Evolutionary conservation across 2,797 vertebrate genomes (phyloP).

Genomic region (Clamator glandarius): DNA sequence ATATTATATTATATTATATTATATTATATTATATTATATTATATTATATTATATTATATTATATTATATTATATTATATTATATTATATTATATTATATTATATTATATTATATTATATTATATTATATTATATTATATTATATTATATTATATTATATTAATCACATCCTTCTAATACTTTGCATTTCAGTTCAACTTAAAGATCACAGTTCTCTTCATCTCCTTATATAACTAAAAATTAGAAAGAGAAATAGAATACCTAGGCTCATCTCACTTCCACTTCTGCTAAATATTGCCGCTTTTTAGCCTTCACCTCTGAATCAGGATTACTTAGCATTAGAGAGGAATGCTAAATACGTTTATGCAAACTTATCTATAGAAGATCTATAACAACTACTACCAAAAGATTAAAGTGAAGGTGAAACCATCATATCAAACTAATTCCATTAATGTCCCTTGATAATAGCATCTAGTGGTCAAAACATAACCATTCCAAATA

Average conservation of each 20-base stretch:
- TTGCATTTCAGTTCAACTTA: neutral
- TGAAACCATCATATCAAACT: constrained; percentile 10
- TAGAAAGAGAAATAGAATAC: constrained; percentile 20
- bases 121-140: no score
- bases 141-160: constrained; percentile 17
- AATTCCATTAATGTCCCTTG: constrained; percentile 38
- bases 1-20: no score
- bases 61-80: no score
- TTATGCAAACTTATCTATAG: neutral
- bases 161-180: neutral
- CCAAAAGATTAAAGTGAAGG: constrained; percentile 30
- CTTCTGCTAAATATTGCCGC: neutral
- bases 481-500: constrained; percentile 38
- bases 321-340: neutral
- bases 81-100: no score
- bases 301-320: neutral
- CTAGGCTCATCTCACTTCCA: neutral
- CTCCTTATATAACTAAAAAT: neutral
- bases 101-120: no score
- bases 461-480: constrained; percentile 19
- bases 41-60: no score
- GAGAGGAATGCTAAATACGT: neutral
- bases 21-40: no score
- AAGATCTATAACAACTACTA: neutral
- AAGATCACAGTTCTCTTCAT: constrained; percentile 30